phyloP scores from a whole-genome alignment of 2,113 vertebrate genomes.

The Calidris pugnax region DNA sequence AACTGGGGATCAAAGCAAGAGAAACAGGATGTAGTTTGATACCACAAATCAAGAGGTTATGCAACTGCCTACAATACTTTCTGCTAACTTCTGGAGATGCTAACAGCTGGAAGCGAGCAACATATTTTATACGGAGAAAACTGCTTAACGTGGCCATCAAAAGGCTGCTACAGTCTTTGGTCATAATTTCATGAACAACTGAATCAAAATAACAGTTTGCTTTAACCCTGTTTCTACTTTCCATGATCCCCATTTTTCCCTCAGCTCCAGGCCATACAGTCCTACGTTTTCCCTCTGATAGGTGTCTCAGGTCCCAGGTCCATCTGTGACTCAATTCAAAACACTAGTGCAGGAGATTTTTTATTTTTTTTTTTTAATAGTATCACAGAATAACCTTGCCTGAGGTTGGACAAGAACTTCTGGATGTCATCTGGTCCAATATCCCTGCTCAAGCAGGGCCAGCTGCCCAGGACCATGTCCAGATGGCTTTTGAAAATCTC shows the following conservation, averaged over 20 bases:
- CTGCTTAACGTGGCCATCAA: background rate
- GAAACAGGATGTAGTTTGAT: background rate
- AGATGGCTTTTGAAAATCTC: background rate
- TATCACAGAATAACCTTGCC: background rate
- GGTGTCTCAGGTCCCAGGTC: background rate
- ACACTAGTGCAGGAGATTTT: no score
- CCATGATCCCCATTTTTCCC: background rate
- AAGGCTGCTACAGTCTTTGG: background rate
- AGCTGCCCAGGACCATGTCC: background rate
- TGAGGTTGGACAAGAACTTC: background rate
- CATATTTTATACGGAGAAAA: background rate
- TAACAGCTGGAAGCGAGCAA: background rate
- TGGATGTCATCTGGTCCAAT: background rate
- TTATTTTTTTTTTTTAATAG: no score
- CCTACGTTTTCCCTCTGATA: background rate
- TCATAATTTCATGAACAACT: background rate
- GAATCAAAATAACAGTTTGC: background rate
- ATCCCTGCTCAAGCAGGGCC: background rate
- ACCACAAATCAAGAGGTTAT: background rate
- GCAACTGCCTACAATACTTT: background rate
- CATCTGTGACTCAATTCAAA: background rate
- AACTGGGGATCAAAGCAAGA: background rate
- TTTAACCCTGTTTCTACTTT: background rate
- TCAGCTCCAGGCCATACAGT: background rate
- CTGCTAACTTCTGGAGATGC: background rate